These are phyloP conservation scores for Cantharis lateralis DNA, from an alignment of 2,888 invertebrate species.

Conservation along the genomic window DNA sequence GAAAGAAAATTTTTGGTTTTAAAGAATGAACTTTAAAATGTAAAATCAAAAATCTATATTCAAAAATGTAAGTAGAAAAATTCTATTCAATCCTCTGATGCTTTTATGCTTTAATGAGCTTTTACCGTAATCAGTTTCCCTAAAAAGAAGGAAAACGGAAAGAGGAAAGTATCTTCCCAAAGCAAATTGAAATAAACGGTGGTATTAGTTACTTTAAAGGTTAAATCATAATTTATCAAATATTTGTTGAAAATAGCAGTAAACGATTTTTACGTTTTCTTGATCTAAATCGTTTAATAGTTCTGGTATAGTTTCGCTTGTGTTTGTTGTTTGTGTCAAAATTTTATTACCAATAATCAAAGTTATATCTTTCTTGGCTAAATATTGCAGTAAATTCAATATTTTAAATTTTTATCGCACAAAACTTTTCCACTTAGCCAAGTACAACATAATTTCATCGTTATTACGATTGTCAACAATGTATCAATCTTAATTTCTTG, in stretches of 20 bases:
- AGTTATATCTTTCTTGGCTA: neutral
- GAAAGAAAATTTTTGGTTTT: neutral
- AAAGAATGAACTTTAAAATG: neutral
- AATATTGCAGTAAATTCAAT: neutral
- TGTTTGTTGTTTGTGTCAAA: neutral
- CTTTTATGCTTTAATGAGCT: neutral
- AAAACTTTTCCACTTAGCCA: neutral
- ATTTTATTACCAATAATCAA: neutral
- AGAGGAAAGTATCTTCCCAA: neutral
- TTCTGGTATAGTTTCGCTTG: neutral
- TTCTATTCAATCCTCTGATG: neutral
- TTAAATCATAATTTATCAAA: neutral
- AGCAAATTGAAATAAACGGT: neutral
- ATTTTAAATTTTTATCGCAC: neutral
- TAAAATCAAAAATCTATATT: neutral
- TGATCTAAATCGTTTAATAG: neutral
- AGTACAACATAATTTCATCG: neutral
- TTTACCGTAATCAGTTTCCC: neutral
- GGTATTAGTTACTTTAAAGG: neutral
- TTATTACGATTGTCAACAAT: neutral
- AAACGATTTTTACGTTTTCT: neutral
- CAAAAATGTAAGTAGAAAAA: neutral
- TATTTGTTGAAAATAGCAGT: neutral
- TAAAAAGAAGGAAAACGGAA: neutral
- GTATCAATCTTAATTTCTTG: neutral